Evolutionary conservation across 2,888 invertebrate species (phyloP).

Genomic region (Sericinus montela): DNA sequence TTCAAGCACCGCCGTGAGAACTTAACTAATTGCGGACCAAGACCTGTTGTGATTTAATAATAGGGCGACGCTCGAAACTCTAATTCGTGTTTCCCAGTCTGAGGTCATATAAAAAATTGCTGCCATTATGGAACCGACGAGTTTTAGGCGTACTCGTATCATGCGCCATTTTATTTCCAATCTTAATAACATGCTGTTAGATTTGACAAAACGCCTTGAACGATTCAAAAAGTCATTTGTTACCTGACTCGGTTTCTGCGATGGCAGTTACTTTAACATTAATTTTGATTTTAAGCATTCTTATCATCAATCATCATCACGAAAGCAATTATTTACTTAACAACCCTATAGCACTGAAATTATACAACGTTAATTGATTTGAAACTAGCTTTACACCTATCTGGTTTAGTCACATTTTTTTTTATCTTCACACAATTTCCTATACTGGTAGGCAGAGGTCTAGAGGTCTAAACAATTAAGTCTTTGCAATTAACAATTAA

Average conservation of each 20-base stretch:
- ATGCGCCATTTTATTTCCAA: slow-evolving; percentile 38
- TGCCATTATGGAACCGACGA: slow-evolving; percentile 49
- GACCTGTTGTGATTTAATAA: slow-evolving; percentile 61
- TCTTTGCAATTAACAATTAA: no score
- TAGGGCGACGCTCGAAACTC: slow-evolving; percentile 52
- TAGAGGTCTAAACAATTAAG: no score
- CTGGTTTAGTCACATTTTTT: neutral
- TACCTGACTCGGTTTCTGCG: slow-evolving; percentile 23
- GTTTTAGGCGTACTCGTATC: slow-evolving; percentile 30
- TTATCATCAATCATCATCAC: slow-evolving; percentile 11
- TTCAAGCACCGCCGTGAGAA: slow-evolving; percentile 42
- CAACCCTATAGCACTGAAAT: neutral
- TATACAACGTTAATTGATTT: slow-evolving; percentile 11
- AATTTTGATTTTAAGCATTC: slow-evolving; percentile 7
- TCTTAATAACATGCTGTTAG: slow-evolving; percentile 46
- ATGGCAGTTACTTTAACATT: slow-evolving; percentile 22
- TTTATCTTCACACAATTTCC: no score
- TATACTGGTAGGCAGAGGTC: no score
- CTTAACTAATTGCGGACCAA: slow-evolving; percentile 29
- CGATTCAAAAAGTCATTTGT: slow-evolving; percentile 50
- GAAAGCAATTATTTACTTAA: slow-evolving; percentile 1
- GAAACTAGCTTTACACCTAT: neutral
- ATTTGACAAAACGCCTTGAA: slow-evolving; percentile 52
- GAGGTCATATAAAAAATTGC: slow-evolving; percentile 42
- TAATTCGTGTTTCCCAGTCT: slow-evolving; percentile 44